Conservation (phyloP, 2,888 invertebrate species). For the Synanthedon andrenaeformis region DNA sequence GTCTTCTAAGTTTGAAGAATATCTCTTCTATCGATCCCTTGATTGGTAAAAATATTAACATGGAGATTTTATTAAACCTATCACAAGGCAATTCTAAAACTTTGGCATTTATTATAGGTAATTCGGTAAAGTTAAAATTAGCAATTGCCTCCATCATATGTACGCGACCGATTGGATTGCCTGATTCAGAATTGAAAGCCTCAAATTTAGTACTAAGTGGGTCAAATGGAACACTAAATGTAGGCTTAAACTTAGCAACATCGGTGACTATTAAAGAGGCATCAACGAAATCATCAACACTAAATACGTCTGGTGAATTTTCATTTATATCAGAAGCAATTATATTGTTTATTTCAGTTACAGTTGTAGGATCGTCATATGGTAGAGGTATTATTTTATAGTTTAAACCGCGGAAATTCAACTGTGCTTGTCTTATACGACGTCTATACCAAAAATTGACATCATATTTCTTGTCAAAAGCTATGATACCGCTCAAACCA, state of each 20-base stretch:
- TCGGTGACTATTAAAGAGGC: constrained; percentile 34
- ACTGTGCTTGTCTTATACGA: not conserved
- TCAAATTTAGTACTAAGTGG: constrained; percentile 18
- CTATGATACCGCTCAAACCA: not conserved
- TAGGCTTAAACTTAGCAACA: constrained; percentile 29
- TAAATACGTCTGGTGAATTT: constrained; percentile 19
- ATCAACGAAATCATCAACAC: constrained; percentile 29
- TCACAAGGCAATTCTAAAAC: constrained; percentile 36
- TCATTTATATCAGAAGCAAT: constrained; percentile 22
- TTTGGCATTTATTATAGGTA: constrained; percentile 24
- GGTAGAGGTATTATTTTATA: constrained; percentile 11
- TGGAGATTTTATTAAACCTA: constrained; percentile 20
- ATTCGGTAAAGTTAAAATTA: constrained; percentile 26
- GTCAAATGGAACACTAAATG: constrained; percentile 38
- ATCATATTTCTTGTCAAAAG: not conserved
- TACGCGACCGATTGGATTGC: constrained; percentile 21
- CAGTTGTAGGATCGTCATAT: constrained; percentile 25
- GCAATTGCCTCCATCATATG: constrained; percentile 41
- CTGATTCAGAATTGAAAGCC: constrained; percentile 21
- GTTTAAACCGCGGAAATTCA: not conserved
- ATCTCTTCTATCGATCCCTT: constrained; percentile 24
- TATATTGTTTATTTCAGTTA: constrained; percentile 22
- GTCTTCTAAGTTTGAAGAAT: constrained; percentile 27
- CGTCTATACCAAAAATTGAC: not conserved
- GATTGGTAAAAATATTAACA: constrained; percentile 37